Evolutionary conservation across 2,113 vertebrate genomes (phyloP).

Genomic region (Opisthocomus hoazin): DNA sequence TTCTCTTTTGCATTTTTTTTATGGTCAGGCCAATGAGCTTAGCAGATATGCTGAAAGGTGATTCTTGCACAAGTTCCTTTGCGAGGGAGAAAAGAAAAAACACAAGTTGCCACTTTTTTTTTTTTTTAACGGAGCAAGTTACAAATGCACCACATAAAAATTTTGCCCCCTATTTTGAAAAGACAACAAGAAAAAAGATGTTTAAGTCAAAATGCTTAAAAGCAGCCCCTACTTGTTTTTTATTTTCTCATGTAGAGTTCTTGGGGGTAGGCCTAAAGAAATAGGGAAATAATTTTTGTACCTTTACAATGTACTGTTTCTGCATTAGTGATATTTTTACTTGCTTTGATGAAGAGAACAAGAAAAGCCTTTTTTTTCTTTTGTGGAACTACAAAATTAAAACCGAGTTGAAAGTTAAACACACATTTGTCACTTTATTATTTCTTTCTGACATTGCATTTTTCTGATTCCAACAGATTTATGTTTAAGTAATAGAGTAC

Average conservation of each 20-base stretch:
- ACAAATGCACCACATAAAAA: neutral
- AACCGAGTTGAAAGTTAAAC: neutral
- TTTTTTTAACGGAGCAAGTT: neutral
- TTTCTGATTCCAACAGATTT: neutral
- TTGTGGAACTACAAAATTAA: neutral
- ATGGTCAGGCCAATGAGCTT: neutral
- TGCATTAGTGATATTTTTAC: neutral
- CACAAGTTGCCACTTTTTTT: fast-evolving
- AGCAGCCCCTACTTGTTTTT: neutral
- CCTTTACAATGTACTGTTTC: neutral
- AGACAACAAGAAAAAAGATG: neutral
- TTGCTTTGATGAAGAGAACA: neutral
- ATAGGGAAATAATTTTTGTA: neutral
- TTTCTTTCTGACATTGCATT: neutral
- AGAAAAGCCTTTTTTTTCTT: neutral
- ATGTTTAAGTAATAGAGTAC: neutral
- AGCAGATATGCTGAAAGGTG: neutral
- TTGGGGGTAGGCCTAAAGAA: neutral
- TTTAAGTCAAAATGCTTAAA: neutral
- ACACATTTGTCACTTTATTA: neutral
- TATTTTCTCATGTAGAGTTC: neutral
- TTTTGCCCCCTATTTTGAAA: neutral
- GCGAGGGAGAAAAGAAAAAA: neutral
- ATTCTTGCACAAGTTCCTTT: neutral
- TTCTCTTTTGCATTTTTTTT: neutral